Evolutionary conservation across 2,113 vertebrate genomes (phyloP).

Genomic region (Gracilinanus agilis): DNA sequence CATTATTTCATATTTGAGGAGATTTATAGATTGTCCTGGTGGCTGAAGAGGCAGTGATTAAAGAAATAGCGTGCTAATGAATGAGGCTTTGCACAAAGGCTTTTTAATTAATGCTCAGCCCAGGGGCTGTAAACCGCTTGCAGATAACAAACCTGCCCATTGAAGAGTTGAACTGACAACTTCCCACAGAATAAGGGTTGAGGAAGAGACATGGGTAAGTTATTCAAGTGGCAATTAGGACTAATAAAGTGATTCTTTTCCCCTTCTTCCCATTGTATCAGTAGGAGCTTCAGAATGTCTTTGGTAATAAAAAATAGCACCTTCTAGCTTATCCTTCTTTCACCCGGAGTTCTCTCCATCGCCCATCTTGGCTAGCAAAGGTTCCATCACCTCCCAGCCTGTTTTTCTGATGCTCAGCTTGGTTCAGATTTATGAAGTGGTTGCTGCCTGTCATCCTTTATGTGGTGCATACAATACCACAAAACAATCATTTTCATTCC

Average conservation of each 20-base stretch:
- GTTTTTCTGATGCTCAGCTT: slow-evolving; percentile 61
- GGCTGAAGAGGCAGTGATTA: slow-evolving; percentile 88
- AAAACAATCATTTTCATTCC: slow-evolving; percentile 53
- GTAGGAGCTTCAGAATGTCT: neutral
- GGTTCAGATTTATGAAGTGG: slow-evolving; percentile 56
- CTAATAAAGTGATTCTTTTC: slow-evolving; percentile 61
- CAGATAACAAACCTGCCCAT: slow-evolving; percentile 84
- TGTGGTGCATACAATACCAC: slow-evolving; percentile 21
- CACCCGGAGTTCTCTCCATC: rapidly evolving
- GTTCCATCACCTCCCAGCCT: slow-evolving; percentile 15
- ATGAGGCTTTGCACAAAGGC: slow-evolving; percentile 83
- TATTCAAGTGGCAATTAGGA: slow-evolving; percentile 81
- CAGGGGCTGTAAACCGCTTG: slow-evolving; percentile 82
- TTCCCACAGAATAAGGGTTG: slow-evolving; percentile 78
- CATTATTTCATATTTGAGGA: slow-evolving; percentile 90
- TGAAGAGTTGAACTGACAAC: slow-evolving; percentile 83
- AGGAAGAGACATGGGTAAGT: slow-evolving; percentile 62
- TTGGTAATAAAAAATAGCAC: neutral
- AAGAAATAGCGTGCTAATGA: slow-evolving; percentile 85
- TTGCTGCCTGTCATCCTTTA: slow-evolving; percentile 57
- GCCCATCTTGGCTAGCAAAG: neutral
- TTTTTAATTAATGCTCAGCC: slow-evolving; percentile 86
- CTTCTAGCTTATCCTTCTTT: neutral
- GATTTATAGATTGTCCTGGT: slow-evolving; percentile 90
- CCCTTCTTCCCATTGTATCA: neutral